Percentiles rank a stretch among this genome's conserved stretches.
Conservation (phyloP, 2,113 vertebrate species). For the Clinocottus analis region DNA sequence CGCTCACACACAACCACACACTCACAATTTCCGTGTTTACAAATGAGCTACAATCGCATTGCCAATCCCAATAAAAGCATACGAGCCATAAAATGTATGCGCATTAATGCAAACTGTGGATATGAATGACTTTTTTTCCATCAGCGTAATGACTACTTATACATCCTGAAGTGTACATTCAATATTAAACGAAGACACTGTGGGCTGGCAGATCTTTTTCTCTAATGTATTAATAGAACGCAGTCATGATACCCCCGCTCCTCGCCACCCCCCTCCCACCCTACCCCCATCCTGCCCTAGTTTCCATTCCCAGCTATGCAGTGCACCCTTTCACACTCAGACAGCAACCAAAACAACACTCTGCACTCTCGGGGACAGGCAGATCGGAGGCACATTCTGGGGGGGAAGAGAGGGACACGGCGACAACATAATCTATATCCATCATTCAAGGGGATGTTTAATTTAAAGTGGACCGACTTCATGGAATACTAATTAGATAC, state of each 20-base stretch:
- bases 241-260: conserved; percentile 74
- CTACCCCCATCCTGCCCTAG: conserved; percentile 72
- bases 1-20: background rate
- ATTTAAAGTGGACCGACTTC: conserved; percentile 59
- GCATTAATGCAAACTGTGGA: conserved; percentile 27
- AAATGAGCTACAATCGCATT: conserved; percentile 51
- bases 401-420: conserved; percentile 40
- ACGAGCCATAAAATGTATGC: conserved; percentile 27
- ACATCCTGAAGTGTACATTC: conserved; percentile 57
- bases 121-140: conserved; percentile 50
- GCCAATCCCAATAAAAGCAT: conserved; percentile 31
- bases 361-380: conserved; percentile 40
- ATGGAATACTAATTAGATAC: conserved; percentile 64
- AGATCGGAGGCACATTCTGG: conserved; percentile 41
- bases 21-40: conserved; percentile 54
- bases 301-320: conserved; percentile 76
- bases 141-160: conserved; percentile 56
- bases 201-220: conserved; percentile 82
- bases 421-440: conserved; percentile 67
- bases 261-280: background rate
- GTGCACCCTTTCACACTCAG: conserved; percentile 59
- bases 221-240: conserved; percentile 95
- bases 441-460: conserved; percentile 62
- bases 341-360: conserved; percentile 71
- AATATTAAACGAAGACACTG: conserved; percentile 61